phyloP scores from a whole-genome alignment of 2,113 vertebrate species.

The Panthera uncia region DNA sequence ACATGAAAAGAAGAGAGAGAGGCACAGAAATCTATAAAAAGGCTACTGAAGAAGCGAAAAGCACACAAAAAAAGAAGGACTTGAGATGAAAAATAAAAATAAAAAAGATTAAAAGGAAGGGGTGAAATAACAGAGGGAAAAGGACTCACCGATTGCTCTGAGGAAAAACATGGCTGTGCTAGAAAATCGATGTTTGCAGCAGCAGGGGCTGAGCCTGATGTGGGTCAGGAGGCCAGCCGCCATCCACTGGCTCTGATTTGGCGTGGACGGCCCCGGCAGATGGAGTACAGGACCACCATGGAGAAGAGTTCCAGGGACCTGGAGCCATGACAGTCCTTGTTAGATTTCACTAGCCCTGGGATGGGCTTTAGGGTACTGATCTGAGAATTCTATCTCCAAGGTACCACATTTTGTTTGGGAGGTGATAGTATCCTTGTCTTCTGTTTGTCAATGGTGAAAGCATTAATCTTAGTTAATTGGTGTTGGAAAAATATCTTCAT shows the following conservation, averaged over 20 bases:
- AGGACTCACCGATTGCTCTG: background rate
- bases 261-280: background rate
- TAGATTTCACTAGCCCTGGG: background rate
- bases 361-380: rapidly evolving
- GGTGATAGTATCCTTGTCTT: rapidly evolving
- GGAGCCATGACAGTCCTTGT: background rate
- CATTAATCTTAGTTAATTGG: background rate
- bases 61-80: background rate
- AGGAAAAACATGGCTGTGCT: background rate
- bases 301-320: background rate
- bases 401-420: too few relatives aligned
- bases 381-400: background rate
- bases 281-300: background rate
- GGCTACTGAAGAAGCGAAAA: background rate
- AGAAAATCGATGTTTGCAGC: slow-evolving; percentile 23
- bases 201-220: background rate
- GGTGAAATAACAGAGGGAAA: slow-evolving; percentile 37
- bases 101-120: slow-evolving; percentile 58
- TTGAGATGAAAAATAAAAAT: slow-evolving; percentile 63
- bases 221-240: background rate
- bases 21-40: slow-evolving; percentile 20
- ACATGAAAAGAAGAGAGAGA: slow-evolving; percentile 58
- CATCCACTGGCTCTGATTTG: background rate
- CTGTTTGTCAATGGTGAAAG: background rate
- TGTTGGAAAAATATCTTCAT: background rate